Evolutionary conservation across 2,113 vertebrate genomes (phyloP).

Genomic region (Neolamprologus sp.): DNA sequence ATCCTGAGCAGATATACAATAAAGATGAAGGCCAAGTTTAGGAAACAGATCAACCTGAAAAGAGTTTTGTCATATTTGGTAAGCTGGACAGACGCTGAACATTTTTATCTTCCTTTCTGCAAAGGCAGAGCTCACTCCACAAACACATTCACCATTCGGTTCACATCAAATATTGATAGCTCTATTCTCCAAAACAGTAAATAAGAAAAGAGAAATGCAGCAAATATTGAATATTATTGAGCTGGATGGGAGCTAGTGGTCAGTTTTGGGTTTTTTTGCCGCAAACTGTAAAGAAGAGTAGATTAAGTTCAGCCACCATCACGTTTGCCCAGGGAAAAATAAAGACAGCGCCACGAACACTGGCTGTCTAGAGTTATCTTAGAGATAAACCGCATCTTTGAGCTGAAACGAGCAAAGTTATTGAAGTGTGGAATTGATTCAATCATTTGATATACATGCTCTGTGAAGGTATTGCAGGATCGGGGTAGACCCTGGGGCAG

Average conservation of each 20-base stretch:
- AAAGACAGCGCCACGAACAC: neutral
- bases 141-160: neutral
- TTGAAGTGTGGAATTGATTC: neutral
- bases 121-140: neutral
- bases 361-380: neutral
- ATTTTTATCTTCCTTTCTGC: neutral
- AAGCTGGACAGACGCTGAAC: neutral
- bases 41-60: neutral
- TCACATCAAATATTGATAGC: neutral
- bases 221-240: neutral
- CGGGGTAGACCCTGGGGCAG: neutral
- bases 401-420: neutral
- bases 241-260: neutral
- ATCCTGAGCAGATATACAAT: neutral
- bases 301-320: neutral
- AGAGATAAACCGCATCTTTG: neutral
- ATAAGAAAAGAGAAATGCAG: neutral
- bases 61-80: neutral
- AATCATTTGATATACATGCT: neutral
- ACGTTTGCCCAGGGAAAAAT: neutral
- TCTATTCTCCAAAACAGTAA: neutral
- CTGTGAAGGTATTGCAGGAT: neutral
- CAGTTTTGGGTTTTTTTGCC: accelerated
- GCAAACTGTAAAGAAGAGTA: neutral
- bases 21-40: neutral